Evolutionary conservation across 2,797 vertebrate genomes (phyloP), one percentile per base, ranked within the genome.

Genomic region (Clarias fuscus): DNA sequence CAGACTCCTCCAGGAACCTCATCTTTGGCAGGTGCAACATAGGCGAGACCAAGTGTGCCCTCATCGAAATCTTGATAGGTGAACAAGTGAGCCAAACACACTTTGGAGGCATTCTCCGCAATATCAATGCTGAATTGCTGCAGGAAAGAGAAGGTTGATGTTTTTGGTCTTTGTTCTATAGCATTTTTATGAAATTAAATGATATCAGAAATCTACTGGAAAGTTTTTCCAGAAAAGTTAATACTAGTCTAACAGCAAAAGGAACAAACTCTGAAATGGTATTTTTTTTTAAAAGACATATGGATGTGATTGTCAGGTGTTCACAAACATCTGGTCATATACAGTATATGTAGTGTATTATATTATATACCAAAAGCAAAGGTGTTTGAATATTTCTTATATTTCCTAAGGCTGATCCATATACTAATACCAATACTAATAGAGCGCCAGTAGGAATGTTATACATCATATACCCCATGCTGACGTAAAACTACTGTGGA

Each of bases 51-150:
- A 86, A 99, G 96, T 0, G 98, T 99, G 37, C 98, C 98, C 90
- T 98, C 97, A 20, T 98, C 98, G 84, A 99, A 99, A 93, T 99
- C 98, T 93, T 99, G 98, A 71, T 99, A 99, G 0, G 98, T 99
- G 94, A 99, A 99, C 79, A 99, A 97, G 91, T 99, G 98, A 83
- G 98, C 98, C 59, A 99, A 96, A 88, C 98, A 99, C 85, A 97
- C 98, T 0, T 93, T 94, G 86, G 97, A 96, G 10, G 98, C 98
- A 72, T 97, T 97, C 64, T 97, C 95, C 10, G 98, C 97, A 22
- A 99, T 97, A 93, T 99, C 98, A 85, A 94, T 92, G 73, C 98
- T 99, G 89, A 99, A 99, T 96, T 99, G 98, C 98, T 99, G 93
- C 78, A 81, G 27, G 84, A 88, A 68, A 73, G 56, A 65, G 53